Conservation (phyloP, 2,797 vertebrate genomes). For the Pangasius sanitwongsei region DNA sequence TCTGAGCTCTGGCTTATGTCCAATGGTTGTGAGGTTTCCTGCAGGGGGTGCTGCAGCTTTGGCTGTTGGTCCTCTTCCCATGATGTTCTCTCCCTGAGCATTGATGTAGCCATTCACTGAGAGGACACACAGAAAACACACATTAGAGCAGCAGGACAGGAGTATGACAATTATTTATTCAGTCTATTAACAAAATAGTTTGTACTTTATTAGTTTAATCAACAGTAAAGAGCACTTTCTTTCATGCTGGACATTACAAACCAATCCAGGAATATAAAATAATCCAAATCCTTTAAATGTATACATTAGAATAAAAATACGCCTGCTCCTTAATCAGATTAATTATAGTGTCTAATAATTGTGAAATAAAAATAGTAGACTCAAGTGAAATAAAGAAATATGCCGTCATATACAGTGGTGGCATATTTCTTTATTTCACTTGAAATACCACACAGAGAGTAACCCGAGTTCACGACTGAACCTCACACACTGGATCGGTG, state of each 20-base stretch:
- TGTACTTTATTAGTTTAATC: not conserved
- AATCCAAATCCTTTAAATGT: not conserved
- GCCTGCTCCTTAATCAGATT: not conserved
- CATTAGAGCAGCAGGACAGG: not conserved
- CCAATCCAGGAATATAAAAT: too few species aligned
- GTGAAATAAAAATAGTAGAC: not conserved
- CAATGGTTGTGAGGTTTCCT: conserved; percentile 75
- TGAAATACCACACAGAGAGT: not conserved
- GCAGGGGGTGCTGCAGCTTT: conserved; percentile 88
- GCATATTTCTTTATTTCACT: too few species aligned
- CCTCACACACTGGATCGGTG: not conserved
- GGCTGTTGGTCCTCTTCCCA: conserved; percentile 84
- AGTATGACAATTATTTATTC: not conserved
- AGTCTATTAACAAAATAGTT: not conserved
- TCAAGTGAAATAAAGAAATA: not conserved
- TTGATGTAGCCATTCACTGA: conserved; percentile 88
- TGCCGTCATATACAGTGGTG: too few species aligned
- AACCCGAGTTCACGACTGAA: not conserved
- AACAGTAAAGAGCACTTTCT: not conserved
- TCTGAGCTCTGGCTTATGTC: conserved; percentile 87
- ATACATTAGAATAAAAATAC: not conserved
- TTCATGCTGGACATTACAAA: not conserved
- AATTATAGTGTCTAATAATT: not conserved
- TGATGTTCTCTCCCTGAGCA: conserved; percentile 76
- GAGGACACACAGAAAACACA: conserved; percentile 6